Percentiles rank a stretch among this genome's conserved stretches.
phyloP scores from a whole-genome alignment of 2,113 vertebrate genomes.

The Oreotrochilus melanogaster region DNA sequence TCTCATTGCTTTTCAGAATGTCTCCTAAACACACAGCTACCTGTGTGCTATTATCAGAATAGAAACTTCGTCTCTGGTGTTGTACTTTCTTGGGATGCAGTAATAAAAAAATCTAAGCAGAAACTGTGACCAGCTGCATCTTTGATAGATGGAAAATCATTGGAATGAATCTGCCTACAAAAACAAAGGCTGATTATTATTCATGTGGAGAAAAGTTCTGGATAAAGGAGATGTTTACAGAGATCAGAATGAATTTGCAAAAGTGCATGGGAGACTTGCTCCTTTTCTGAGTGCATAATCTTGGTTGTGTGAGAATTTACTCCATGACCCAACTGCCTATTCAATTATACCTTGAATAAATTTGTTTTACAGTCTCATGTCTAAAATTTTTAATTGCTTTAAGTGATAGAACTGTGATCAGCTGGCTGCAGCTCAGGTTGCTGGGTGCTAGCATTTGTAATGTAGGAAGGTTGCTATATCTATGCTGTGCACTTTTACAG shows the following conservation, averaged over 20 bases:
- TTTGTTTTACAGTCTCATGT: background rate
- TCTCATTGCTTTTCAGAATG: background rate
- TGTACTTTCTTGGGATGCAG: background rate
- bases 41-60: background rate
- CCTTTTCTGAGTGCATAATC: background rate
- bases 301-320: background rate
- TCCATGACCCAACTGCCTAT: background rate
- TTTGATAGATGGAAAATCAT: background rate
- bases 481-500: background rate
- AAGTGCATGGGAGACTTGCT: background rate
- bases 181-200: slow-evolving; percentile 7
- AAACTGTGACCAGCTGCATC: background rate
- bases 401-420: background rate
- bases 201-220: background rate
- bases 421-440: background rate
- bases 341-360: slow-evolving; percentile 12
- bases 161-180: background rate
- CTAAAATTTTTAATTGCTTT: slow-evolving; percentile 7
- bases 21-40: background rate
- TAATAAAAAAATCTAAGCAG: background rate
- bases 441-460: background rate
- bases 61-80: background rate
- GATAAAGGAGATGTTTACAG: slow-evolving; percentile 23
- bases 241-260: slow-evolving; percentile 24
- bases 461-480: background rate